phyloP scores from a whole-genome alignment of 2,113 vertebrate species.

The Planiliza haematocheilus region DNA sequence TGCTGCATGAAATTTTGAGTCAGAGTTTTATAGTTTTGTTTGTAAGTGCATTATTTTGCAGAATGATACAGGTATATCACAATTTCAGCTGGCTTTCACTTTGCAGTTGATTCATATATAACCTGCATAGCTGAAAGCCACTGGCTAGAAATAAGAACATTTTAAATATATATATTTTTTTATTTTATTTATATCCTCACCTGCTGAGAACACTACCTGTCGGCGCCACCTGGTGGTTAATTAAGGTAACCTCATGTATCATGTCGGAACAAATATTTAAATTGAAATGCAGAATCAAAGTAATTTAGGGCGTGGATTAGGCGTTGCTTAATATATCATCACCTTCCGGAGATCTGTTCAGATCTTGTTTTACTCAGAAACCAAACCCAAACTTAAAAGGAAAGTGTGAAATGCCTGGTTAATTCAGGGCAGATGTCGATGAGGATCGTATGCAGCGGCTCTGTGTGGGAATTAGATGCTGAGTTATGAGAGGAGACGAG shows the following conservation, averaged over 20 bases:
- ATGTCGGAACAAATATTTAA: no score
- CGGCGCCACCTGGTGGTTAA: constrained; percentile 12
- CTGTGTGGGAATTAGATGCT: constrained; percentile 20
- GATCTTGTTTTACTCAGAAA: background rate
- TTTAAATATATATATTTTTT: background rate
- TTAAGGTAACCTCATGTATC: background rate
- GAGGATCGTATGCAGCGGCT: background rate
- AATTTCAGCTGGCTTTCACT: background rate
- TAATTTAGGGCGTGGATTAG: no score
- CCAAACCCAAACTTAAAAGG: background rate
- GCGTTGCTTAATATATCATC: no score
- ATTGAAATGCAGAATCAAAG: no score
- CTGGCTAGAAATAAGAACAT: background rate
- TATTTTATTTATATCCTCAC: background rate
- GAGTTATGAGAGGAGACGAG: constrained; percentile 39
- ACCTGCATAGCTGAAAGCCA: background rate
- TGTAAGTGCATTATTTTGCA: no score
- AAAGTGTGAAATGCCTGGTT: background rate
- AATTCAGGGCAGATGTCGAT: background rate
- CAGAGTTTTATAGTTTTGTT: background rate
- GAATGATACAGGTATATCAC: background rate
- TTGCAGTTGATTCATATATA: background rate
- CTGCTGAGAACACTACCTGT: background rate
- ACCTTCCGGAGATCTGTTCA: background rate
- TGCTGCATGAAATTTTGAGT: constrained; percentile 7